Base-by-base conservation (phyloP, 2,113 vertebrate genomes). In the Aleadryas rufinucha region DNA sequence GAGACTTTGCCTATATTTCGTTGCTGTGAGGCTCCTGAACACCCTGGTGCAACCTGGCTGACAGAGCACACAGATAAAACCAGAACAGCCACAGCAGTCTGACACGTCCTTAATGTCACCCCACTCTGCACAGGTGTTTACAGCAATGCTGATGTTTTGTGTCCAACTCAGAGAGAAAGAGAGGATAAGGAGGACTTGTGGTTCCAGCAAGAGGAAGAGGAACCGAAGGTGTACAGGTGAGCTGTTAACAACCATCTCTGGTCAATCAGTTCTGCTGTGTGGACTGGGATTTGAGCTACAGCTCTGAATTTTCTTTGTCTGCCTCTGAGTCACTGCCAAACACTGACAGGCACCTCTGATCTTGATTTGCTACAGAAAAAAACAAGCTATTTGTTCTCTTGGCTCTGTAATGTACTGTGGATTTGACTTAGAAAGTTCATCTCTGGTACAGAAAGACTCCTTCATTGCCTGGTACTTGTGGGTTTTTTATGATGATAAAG, bases 21-120 rank as follows among this genome's bases (percentile, higher is more conserved):
- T 7, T 68, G 8, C 20, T 49, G 10, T 21, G 20, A 76, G 35
- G 21, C 16, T 42, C 17, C 41, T 75, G 72, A 75, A 35, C 1
- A 1, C 13, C 19, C 7, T 7, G 1, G 0, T 72, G 57, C 49
- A 75, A 28, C 9, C 5, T 5, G 3, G 37, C 12, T 0, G 1
- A 27, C 37, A 15, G 11, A 66, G 17, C 2, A 1, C 4, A 37
- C 7, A 71, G 18, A 26, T 59, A 33, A 63, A 63, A 28, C 8
- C 56, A 59, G 41, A 70, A 49, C 0, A 5, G 18, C 27, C 41
- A 47, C 37, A 77, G 47, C 5, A 71, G 19, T 20, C 35, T 76
- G 65, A 56, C 12, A 16, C 0, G 0, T 44, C 41, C 20, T 76
- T 63, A 64, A 52, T 42, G 52, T 35, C 71, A 71, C 10, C 27